phyloP scores from a whole-genome alignment of 2,113 vertebrate genomes.

The Casuarius casuarius region DNA sequence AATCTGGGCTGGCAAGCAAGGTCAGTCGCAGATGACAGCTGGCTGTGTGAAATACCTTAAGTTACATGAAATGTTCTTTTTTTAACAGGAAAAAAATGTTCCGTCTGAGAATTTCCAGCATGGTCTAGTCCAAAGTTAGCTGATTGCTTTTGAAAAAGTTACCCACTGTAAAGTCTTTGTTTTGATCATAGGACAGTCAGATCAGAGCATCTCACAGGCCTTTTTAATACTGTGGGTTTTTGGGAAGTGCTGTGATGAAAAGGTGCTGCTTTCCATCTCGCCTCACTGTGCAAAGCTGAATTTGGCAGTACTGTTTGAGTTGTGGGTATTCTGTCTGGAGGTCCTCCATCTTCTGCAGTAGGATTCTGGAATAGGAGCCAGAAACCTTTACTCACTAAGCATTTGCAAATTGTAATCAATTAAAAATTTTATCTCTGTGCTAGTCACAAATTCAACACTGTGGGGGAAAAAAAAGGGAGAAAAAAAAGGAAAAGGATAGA shows the following conservation, averaged over 20 bases:
- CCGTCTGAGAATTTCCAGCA: not conserved
- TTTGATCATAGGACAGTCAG: not conserved
- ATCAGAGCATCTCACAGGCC: not conserved
- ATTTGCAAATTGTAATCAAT: not conserved
- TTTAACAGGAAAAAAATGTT: not conserved
- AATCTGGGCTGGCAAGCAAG: too few relatives aligned
- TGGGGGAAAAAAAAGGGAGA: too few relatives aligned
- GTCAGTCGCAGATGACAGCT: too few relatives aligned
- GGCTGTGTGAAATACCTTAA: not conserved
- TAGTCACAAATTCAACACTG: not conserved
- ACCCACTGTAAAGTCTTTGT: not conserved
- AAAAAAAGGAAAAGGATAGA: not conserved
- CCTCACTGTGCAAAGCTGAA: too few relatives aligned
- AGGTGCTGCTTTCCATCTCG: not conserved
- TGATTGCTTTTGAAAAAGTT: not conserved
- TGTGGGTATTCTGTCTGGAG: not conserved
- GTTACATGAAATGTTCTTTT: not conserved
- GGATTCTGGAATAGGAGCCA: not conserved
- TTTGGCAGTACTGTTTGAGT: too few relatives aligned
- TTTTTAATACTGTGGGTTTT: not conserved
- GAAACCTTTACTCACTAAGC: too few relatives aligned
- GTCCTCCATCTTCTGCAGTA: not conserved
- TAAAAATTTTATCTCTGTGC: not conserved
- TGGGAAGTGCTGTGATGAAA: not conserved
- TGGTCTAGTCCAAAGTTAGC: not conserved